Conservation (phyloP, 2,113 vertebrate species). For the Phylloscopus trochiloides region DNA sequence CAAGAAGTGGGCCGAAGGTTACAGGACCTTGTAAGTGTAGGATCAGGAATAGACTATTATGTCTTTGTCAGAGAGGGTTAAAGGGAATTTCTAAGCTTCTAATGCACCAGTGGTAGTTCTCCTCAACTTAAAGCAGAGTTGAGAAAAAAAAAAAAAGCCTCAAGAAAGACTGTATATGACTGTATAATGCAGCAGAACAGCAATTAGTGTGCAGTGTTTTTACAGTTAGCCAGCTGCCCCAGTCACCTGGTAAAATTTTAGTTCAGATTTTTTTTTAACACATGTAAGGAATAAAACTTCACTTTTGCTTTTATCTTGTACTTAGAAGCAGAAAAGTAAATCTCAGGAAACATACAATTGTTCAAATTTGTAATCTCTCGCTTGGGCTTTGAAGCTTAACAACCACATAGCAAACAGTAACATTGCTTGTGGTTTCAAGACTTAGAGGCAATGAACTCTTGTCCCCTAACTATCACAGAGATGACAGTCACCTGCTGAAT, state of each 20-base stretch:
- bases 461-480: neutral
- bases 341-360: neutral
- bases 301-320: neutral
- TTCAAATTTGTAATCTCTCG: neutral
- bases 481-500: slow-evolving; percentile 14
- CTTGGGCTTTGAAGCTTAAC: slow-evolving; percentile 16
- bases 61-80: neutral
- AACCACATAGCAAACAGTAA: neutral
- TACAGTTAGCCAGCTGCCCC: neutral
- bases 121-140: neutral
- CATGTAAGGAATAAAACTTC: neutral
- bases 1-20: neutral
- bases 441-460: neutral
- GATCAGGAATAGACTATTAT: neutral
- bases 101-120: neutral
- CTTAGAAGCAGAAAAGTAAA: neutral
- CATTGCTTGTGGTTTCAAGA: slow-evolving; percentile 18
- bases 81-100: neutral
- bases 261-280: neutral
- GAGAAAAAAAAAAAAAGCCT: neutral
- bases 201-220: neutral
- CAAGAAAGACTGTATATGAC: neutral
- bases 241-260: neutral
- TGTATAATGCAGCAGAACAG: neutral
- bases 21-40: neutral